Evolutionary conservation across 2,113 vertebrate genomes (phyloP).

Genomic region (Channa maculata): DNA sequence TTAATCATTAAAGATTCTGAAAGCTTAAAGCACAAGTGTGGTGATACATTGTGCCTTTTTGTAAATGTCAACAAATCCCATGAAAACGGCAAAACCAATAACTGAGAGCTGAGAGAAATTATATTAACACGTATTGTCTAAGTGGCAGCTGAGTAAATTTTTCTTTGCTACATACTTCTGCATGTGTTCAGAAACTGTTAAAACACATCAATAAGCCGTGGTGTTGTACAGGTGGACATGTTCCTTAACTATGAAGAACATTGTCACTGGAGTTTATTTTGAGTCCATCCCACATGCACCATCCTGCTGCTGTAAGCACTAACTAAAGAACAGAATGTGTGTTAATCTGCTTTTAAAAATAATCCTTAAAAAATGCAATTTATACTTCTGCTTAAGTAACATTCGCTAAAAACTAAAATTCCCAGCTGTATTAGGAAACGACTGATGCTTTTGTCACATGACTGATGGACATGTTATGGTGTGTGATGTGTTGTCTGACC

Average conservation of each 20-base stretch:
- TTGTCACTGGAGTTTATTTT: neutral
- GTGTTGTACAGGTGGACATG: neutral
- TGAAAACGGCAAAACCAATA: slow-evolving; percentile 10
- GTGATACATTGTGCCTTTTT: neutral
- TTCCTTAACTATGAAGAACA: slow-evolving; percentile 1
- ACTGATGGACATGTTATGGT: neutral
- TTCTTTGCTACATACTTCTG: neutral
- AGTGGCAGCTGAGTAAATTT: neutral
- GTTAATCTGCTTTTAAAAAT: slow-evolving; percentile 44
- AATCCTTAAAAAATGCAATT: slow-evolving; percentile 17
- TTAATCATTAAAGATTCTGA: slow-evolving; percentile 3
- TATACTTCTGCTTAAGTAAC: slow-evolving; percentile 18
- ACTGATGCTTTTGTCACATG: neutral
- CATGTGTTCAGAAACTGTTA: slow-evolving; percentile 9
- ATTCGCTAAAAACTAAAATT: neutral
- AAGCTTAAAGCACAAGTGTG: neutral
- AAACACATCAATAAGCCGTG: neutral
- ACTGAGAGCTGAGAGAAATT: neutral
- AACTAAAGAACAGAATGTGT: slow-evolving; percentile 10
- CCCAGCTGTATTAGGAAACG: slow-evolving; percentile 11
- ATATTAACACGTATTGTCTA: neutral
- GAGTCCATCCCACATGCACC: neutral
- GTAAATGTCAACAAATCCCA: slow-evolving; percentile 22
- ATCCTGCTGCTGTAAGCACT: slow-evolving; percentile 15
- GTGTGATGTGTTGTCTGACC: neutral